Evolutionary conservation across 35 echinoderm and acorn worm genomes (phyloP).

Genomic region (Ptychodera flava): DNA sequence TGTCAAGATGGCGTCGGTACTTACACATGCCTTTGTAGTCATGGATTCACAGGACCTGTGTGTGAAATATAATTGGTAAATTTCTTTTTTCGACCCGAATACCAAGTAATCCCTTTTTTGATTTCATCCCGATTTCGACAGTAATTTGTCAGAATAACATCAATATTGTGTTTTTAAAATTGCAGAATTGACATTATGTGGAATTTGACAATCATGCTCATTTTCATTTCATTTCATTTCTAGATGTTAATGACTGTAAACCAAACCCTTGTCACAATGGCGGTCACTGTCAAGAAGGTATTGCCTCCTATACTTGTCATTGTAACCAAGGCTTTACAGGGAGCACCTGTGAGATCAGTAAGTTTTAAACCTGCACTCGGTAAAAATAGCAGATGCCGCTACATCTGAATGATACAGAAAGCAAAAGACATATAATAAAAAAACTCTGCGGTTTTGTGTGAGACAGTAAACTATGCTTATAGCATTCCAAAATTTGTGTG

Average conservation of each 20-base stretch:
- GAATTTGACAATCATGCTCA: neutral
- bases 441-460: too few species aligned
- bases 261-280: conserved; percentile 30
- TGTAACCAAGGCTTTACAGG: neutral
- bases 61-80: conserved; percentile 9
- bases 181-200: neutral
- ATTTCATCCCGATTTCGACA: neutral
- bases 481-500: too few species aligned
- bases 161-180: neutral
- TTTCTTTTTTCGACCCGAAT: neutral
- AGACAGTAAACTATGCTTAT: too few species aligned
- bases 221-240: neutral
- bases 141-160: neutral
- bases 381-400: too few species aligned
- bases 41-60: conserved; percentile 30
- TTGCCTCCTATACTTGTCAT: neutral
- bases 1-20: conserved; percentile 39
- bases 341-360: neutral
- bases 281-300: too few species aligned
- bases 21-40: conserved; percentile 40
- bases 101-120: neutral
- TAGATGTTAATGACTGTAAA: too few species aligned
- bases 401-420: too few species aligned
- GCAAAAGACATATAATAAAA: too few species aligned
- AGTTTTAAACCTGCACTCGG: too few species aligned